A percentile compares a stretch with the other conserved stretches of the same genome.
phyloP scores from a whole-genome alignment of 1,140 invertebrate species.

The Drosophila melanica region DNA sequence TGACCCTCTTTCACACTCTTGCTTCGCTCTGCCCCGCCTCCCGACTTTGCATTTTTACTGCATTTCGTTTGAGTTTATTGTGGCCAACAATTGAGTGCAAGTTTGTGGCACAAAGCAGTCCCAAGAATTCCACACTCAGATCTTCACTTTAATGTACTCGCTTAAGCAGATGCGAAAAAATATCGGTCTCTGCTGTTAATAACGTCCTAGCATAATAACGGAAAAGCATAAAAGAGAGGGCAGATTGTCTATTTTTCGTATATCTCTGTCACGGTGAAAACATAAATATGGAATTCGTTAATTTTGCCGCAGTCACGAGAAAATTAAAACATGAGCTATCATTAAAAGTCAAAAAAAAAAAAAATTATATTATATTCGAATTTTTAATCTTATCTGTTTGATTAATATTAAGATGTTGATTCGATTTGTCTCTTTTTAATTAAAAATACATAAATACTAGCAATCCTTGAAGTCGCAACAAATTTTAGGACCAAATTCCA shows the following conservation, averaged over 20 bases:
- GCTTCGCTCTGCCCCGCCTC: background rate
- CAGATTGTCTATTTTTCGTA: background rate
- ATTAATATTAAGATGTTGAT: too few relatives aligned
- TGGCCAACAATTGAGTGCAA: slow-evolving; percentile 48
- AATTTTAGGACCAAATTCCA: background rate
- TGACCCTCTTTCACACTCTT: slow-evolving; percentile 22
- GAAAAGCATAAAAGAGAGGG: background rate
- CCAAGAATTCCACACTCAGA: slow-evolving; percentile 27
- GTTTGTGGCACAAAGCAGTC: slow-evolving; percentile 26
- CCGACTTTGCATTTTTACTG: slow-evolving; percentile 55
- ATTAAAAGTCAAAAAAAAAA: too few relatives aligned
- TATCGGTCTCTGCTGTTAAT: slow-evolving; percentile 13
- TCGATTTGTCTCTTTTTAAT: too few relatives aligned
- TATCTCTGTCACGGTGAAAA: background rate
- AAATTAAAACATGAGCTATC: too few relatives aligned
- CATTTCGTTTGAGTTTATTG: slow-evolving; percentile 38
- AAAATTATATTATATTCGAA: too few relatives aligned
- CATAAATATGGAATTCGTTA: slow-evolving; percentile 9
- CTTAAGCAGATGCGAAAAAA: slow-evolving; percentile 4
- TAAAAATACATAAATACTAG: background rate
- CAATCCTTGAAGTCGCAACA: background rate
- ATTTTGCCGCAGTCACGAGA: background rate
- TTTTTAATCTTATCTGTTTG: too few relatives aligned
- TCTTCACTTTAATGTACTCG: slow-evolving; percentile 14
- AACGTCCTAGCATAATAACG: background rate